A percentile compares a stretch with the other conserved stretches of the same genome.
Conservation (phyloP, 2,113 vertebrate genomes). For the Amphiprion ocellaris region DNA sequence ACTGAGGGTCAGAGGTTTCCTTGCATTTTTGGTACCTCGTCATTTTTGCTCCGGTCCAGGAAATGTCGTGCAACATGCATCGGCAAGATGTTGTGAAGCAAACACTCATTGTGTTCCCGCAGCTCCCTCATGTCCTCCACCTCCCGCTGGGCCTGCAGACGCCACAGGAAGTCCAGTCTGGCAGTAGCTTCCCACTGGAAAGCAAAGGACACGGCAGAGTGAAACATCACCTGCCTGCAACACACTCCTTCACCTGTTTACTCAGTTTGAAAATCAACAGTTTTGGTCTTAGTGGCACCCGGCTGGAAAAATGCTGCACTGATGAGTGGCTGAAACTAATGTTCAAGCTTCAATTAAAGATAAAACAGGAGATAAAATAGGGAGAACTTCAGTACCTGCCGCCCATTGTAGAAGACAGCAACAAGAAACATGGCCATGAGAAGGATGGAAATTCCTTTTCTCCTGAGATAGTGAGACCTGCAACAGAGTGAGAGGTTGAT, state of each 20-base stretch:
- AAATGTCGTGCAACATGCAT: conserved; percentile 94
- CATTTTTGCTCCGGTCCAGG: conserved; percentile 92
- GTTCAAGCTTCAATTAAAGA: background rate
- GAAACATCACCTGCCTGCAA: background rate
- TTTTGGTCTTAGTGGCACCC: background rate
- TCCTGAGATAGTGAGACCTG: conserved; percentile 92
- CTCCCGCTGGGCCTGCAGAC: conserved; percentile 96
- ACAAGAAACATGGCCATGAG: conserved; percentile 95
- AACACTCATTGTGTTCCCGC: conserved; percentile 95
- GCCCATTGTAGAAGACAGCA: conserved; percentile 95
- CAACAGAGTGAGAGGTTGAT: conserved; percentile 17
- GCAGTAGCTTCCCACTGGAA: conserved; percentile 94
- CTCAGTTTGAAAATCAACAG: background rate
- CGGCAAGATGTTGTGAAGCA: conserved; percentile 95
- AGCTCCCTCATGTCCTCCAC: conserved; percentile 97
- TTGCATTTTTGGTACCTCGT: conserved; percentile 85
- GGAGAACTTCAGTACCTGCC: conserved; percentile 84
- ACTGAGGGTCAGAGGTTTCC: background rate
- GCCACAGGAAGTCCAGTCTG: conserved; percentile 96
- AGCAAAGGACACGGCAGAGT: background rate
- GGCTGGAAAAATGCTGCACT: background rate
- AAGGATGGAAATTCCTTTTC: conserved; percentile 92
- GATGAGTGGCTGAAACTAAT: background rate
- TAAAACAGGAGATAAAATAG: background rate
- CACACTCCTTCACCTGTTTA: background rate